These are phyloP conservation scores for Spatula clypeata DNA, from an alignment of 2,797 vertebrate species.

Conservation along the genomic window DNA sequence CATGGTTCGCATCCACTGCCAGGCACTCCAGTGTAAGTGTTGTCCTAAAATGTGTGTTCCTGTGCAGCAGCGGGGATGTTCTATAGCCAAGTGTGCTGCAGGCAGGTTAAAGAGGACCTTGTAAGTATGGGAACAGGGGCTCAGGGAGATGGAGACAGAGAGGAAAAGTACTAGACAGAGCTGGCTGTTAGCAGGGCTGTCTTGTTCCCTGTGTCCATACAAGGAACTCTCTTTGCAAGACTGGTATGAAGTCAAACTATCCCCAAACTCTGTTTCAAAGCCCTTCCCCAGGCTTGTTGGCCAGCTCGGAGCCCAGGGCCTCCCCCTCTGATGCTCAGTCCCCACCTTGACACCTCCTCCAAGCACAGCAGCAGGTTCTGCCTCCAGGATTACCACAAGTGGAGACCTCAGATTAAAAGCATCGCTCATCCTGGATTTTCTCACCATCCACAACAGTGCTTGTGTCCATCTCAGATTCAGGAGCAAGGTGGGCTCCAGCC, in stretches of 20 bases:
- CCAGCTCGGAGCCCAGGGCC: neutral
- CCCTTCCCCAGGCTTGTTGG: accelerated
- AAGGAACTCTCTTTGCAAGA: neutral
- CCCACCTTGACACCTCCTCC: neutral
- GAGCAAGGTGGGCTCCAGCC: neutral
- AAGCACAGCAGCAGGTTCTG: neutral
- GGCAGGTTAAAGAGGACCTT: neutral
- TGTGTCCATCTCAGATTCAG: neutral
- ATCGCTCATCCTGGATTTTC: neutral
- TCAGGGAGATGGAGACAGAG: neutral
- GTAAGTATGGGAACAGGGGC: neutral
- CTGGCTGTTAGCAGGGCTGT: neutral
- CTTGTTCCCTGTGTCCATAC: accelerated
- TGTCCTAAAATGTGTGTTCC: neutral
- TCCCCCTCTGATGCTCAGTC: neutral
- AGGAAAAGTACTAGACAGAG: neutral
- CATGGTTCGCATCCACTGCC: accelerated
- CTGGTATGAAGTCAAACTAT: neutral
- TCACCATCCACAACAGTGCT: neutral
- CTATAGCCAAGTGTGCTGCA: neutral
- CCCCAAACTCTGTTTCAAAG: neutral
- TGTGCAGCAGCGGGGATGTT: neutral
- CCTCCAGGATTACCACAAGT: neutral
- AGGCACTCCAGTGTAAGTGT: accelerated
- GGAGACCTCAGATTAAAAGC: neutral